Evolutionary conservation across 2,888 invertebrate species (phyloP).

Genomic region (Drosophila helvetica): DNA sequence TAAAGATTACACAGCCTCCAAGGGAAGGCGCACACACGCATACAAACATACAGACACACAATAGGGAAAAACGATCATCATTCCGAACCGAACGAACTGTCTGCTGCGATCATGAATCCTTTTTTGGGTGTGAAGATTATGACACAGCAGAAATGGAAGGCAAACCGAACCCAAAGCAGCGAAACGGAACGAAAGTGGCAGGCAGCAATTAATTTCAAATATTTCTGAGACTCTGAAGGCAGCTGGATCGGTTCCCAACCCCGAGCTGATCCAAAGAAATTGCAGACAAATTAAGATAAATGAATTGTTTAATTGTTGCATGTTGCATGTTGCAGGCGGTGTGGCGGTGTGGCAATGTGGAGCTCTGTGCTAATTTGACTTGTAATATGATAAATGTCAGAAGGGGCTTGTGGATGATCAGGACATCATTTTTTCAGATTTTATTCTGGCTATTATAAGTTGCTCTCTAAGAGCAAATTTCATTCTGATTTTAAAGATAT

Average conservation of each 20-base stretch:
- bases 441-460: too few relatives aligned
- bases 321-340: slow-evolving; percentile 30
- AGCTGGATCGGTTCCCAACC: slow-evolving; percentile 41
- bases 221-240: slow-evolving; percentile 45
- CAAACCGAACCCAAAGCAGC: background rate
- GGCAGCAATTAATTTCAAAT: slow-evolving; percentile 80
- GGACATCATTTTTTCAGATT: too few relatives aligned
- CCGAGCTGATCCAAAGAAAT: slow-evolving; percentile 52
- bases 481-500: too few relatives aligned
- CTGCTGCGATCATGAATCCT: slow-evolving; percentile 55
- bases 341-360: slow-evolving; percentile 39
- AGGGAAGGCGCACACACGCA: background rate
- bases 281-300: slow-evolving; percentile 80
- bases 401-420: background rate
- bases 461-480: too few relatives aligned
- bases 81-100: slow-evolving; percentile 26
- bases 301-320: slow-evolving; percentile 80
- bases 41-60: slow-evolving; percentile 18
- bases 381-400: slow-evolving; percentile 57
- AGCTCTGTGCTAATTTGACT: slow-evolving; percentile 56
- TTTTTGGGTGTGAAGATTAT: slow-evolving; percentile 78
- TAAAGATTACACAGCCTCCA: slow-evolving; percentile 69
- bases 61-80: slow-evolving; percentile 38
- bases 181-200: slow-evolving; percentile 43
- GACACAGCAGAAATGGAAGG: slow-evolving; percentile 71